A percentile compares a stretch with the other conserved stretches of the same genome.
phyloP scores from a whole-genome alignment of 2,113 vertebrate species.

The Tringa solitaria region DNA sequence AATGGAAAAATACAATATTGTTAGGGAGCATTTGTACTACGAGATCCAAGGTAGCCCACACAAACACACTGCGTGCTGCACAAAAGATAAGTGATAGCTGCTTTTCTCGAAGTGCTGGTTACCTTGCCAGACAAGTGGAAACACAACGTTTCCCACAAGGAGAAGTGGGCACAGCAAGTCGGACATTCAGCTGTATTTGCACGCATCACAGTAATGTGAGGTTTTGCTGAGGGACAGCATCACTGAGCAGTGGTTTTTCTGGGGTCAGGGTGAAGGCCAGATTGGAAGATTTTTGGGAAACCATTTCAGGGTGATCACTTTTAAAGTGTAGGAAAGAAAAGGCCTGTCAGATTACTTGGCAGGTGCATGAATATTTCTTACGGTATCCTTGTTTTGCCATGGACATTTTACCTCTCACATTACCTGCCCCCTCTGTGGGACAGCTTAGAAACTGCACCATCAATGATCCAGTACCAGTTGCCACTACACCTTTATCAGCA shows the following conservation, averaged over 20 bases:
- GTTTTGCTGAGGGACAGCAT: neutral
- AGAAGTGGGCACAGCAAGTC: neutral
- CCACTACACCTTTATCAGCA: neutral
- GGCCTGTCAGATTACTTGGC: neutral
- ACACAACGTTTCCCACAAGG: neutral
- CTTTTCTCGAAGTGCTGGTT: neutral
- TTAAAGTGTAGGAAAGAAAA: neutral
- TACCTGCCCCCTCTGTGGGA: neutral
- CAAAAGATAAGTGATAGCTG: neutral
- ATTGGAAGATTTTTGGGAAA: neutral
- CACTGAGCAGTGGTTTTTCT: neutral
- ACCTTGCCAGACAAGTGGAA: neutral
- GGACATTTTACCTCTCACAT: neutral
- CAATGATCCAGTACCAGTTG: neutral
- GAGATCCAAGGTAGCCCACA: fast-evolving
- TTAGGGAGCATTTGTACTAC: neutral
- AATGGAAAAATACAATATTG: constrained; percentile 29
- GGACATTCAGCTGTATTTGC: neutral
- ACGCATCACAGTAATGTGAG: fast-evolving
- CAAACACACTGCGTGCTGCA: neutral
- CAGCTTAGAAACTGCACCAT: neutral
- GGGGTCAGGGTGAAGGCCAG: neutral
- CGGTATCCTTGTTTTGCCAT: neutral
- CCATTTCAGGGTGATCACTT: neutral
- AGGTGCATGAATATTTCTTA: neutral